Base-by-base conservation (phyloP, 1,140 invertebrate species). In the Caerostris darwini region DNA sequence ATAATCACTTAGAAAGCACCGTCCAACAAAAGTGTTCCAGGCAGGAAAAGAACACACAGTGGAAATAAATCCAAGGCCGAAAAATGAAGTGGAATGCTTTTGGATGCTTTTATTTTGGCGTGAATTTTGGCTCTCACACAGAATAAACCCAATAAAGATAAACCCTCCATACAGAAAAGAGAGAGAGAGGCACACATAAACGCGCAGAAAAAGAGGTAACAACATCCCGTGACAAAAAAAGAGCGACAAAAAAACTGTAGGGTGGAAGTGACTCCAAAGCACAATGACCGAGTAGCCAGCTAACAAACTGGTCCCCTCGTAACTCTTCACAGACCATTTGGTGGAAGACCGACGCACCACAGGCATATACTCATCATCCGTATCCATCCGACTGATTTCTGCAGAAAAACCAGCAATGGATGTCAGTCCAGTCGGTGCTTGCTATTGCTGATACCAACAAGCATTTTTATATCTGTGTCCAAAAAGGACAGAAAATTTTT, bases 201-300 rank as follows among this genome's bases (percentile, higher is more conserved):
- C 88, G 71, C 88, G 88, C 71, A 90, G 64, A 90, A 57, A 90
- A 58, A 82, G 90, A 34, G 34, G 34, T 34, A 34, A 34, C 14
- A 81, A 58, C 81, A 85, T 92, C 90, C 90, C 90, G 90, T 92
- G 90, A 57, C 71, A 12, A 19, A 54, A 82, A 14, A 34, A 34
- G 54, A 81, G 61, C 57, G 57, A 54, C 34, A 92, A 54, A 92
- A 83, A 92, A 92, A 85, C 59, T 67, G 69, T 7, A 17, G 54
- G 90, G 90, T 91, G 90, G 90, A 92, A 85, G 90, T 92, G 90
- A 57, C 50, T 92, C 56, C 77, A 92, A 92, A 92, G 90, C 90
- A 92, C 90, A 92, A 92, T 92, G 90, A 92, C 90, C 90, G 90
- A 92, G 34, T 92, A 85, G 81, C 58, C 90, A 83, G 59, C 61